Evolutionary conservation across 2,113 vertebrate species (phyloP), one percentile per base, ranked within the genome.

Genomic region (Coturnix japonica): DNA sequence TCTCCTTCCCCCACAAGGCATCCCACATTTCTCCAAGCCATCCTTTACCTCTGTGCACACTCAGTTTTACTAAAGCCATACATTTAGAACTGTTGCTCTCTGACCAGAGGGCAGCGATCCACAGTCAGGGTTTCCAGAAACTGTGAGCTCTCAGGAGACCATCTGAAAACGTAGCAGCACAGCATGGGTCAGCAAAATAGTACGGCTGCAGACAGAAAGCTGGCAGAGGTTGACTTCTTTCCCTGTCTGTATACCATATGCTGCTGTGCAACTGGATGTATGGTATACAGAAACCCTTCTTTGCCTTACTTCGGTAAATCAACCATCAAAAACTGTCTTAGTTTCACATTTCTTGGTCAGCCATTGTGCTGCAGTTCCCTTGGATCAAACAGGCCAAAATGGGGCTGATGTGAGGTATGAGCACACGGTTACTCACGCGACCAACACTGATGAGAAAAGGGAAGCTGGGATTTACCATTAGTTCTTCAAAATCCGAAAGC

Each of bases 151-250:
- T 89, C 95, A 46, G 69, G 72, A 91, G 93, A 91, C 65, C 89
- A 80, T 60, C 85, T 87, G 91, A 92, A 93, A 93, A 91, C 0
- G 3, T 3, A 89, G 71, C 67, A 84, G 87, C 74, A 71, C 93
- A 94, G 91, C 83, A 44, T 33, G 71, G 84, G 80, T 90, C 87
- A 94, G 81, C 79, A 89, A 63, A 95, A 90, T 72, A 87, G 72
- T 65, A 66, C 61, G 25, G 67, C 67, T 82, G 78, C 61, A 83
- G 85, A 83, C 89, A 91, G 89, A 96, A 95, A 95, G 53, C 76
- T 96, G 92, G 91, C 92, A 93, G 56, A 87, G 82, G 65, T 41
- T 76, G 60, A 61, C 43, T 64, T 67, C 79, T 28, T 73, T 80
- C 30, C 44, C 65, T 63, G 72, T 69, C 85, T 95, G 81, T 66